These are phyloP conservation scores for Nymphalis io DNA, from an alignment of 1,140 invertebrate genomes.

Conservation along the genomic window DNA sequence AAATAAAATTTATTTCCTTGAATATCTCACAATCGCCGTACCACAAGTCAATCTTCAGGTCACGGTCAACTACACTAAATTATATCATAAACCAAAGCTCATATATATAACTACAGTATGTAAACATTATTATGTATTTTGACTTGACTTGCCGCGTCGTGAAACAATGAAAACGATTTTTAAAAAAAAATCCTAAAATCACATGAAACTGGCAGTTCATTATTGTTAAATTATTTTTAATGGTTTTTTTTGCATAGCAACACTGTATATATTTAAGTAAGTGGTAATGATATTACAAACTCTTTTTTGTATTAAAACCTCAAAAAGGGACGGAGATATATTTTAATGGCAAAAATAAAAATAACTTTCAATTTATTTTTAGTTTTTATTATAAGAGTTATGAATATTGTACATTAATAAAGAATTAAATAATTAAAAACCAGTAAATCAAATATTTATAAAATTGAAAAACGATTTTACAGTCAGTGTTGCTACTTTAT, in stretches of 20 bases:
- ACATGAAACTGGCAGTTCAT: slow-evolving; percentile 11
- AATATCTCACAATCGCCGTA: slow-evolving; percentile 69
- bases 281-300: background rate
- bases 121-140: slow-evolving; percentile 60
- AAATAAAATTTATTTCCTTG: slow-evolving; percentile 79
- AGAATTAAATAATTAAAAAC: slow-evolving; percentile 21
- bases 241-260: slow-evolving; percentile 16
- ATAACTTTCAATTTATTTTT: background rate
- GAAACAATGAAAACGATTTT: background rate
- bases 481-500: slow-evolving; percentile 20
- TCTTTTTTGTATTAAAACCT: background rate
- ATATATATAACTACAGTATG: slow-evolving; percentile 74
- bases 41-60: slow-evolving; percentile 45
- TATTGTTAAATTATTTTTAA: slow-evolving; percentile 5
- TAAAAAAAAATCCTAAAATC: slow-evolving; percentile 4
- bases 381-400: slow-evolving; percentile 4
- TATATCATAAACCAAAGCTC: slow-evolving; percentile 70
- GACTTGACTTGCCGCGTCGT: slow-evolving; percentile 46
- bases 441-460: slow-evolving; percentile 4
- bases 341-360: slow-evolving; percentile 10
- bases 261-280: background rate
- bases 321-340: slow-evolving; percentile 10
- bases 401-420: slow-evolving; percentile 23
- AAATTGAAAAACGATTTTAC: slow-evolving; percentile 3
- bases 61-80: slow-evolving; percentile 56